Base-by-base conservation (phyloP, 2,797 vertebrate genomes). In the Leptoclinus maculatus region DNA sequence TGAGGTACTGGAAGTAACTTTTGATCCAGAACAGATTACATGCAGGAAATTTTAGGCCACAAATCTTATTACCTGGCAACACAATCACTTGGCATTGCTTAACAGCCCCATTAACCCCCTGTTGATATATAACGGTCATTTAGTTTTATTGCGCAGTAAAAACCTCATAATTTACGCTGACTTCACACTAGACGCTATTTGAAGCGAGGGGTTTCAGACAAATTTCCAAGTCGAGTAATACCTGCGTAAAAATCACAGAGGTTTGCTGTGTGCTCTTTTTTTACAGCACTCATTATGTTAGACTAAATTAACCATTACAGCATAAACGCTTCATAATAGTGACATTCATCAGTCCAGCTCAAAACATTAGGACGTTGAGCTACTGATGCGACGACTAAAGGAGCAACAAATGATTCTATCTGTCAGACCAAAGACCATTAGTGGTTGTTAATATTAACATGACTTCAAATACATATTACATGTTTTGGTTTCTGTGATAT, bases 121-220 rank as follows among this genome's bases (percentile, higher is more conserved):
- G 84, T 81, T 89, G 85, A 74, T 85, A 71, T 82, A 79, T 87
- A 84, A 88, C 81, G 69, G 71, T 74, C 59, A 77, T 89, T 91
- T 79, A 89, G 73, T 79, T 89, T 91, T 87, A 89, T 73, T 23
- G 62, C 67, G 77, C 78, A 76, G 60, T 90, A 84, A 89, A 90
- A 85, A 63, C 66, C 71, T 66, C 47, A 76, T 84, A 73, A 80
- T 89, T 86, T 89, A 82, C 1, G 67, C 78, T 91, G 87, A 89
- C 81, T 80, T 78, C 57, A 87, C 78, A 74, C 71, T 53, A 65
- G 71, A 79, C 14, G 8, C 65, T 41, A 83, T 87, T 80, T 85
- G 68, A 90, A 88, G 73, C 47, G 43, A 84, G 76, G 76, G 60
- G 39, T 75, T 77, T 82, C n/a, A 79, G 83, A 83, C 67, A 79